Evolutionary conservation across 2,113 vertebrate genomes (phyloP).

Genomic region (Grammomys dolichurus): DNA sequence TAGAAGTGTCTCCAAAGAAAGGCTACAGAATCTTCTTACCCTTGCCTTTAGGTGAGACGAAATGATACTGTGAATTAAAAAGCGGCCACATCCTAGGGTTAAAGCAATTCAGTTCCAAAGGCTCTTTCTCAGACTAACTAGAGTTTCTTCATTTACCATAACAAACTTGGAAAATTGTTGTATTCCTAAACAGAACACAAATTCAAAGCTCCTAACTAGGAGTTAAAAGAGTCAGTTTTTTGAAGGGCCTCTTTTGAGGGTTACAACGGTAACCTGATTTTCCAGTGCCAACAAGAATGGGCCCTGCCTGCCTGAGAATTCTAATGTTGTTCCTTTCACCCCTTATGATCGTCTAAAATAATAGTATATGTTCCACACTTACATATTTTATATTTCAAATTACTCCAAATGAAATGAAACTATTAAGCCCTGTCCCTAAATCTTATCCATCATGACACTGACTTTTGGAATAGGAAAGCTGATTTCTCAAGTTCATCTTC

Average conservation of each 20-base stretch:
- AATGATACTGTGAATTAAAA: neutral
- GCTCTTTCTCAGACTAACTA: neutral
- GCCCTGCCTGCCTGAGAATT: neutral
- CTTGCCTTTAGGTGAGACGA: neutral
- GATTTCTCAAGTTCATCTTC: conserved; percentile 67
- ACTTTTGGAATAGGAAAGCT: neutral
- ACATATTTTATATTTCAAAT: neutral
- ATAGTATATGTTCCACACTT: neutral
- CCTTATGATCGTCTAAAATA: neutral
- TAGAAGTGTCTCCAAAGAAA: neutral
- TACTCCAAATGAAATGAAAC: neutral
- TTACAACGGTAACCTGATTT: neutral
- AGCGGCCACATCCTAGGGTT: neutral
- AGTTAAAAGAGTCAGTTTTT: neutral
- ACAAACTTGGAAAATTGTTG: neutral
- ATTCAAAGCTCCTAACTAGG: neutral
- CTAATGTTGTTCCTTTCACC: neutral
- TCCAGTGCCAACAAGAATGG: neutral
- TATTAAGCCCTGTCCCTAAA: neutral
- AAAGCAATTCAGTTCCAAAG: neutral
- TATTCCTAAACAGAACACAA: neutral
- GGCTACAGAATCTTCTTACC: neutral
- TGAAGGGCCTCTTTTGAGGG: too few species aligned
- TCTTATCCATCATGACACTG: neutral
- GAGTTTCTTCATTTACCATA: neutral